Evolutionary conservation across 2,113 vertebrate genomes (phyloP).

Genomic region (Rissa tridactyla): DNA sequence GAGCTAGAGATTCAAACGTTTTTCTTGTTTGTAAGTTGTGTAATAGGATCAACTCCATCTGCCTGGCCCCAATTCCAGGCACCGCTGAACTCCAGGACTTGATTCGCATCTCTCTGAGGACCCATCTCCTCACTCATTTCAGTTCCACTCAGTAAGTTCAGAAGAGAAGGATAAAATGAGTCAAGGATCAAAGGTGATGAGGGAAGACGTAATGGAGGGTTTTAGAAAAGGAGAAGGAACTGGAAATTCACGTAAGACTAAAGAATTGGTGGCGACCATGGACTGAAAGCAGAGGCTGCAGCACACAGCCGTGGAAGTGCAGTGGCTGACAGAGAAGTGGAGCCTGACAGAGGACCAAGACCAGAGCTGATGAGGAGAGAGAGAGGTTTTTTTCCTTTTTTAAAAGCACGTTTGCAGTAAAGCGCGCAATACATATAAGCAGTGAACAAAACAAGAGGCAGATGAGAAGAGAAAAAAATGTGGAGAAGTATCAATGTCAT

Average conservation of each 20-base stretch:
- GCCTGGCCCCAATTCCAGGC: slow-evolving; percentile 34
- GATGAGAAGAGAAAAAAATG: not conserved
- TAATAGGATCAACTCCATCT: slow-evolving; percentile 22
- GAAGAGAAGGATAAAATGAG: slow-evolving; percentile 4
- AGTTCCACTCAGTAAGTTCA: slow-evolving; percentile 7
- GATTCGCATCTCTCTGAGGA: slow-evolving; percentile 31
- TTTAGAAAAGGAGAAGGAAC: not conserved
- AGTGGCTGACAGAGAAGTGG: not conserved
- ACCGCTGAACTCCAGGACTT: not conserved
- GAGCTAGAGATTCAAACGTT: not conserved
- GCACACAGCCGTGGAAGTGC: not conserved
- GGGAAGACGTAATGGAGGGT: not conserved
- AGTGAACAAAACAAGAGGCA: not conserved
- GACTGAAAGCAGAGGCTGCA: not conserved
- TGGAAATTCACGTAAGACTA: not conserved
- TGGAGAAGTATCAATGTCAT: not conserved
- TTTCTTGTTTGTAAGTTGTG: not conserved
- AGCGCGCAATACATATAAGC: not conserved
- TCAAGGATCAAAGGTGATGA: slow-evolving; percentile 47
- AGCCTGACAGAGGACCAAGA: not conserved
- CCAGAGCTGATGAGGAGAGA: not conserved
- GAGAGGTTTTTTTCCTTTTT: not conserved
- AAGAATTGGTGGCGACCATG: not conserved
- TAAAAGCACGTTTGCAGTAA: not conserved
- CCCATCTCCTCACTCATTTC: not conserved